A percentile compares a stretch with the other conserved stretches of the same genome.
Conservation (phyloP, 1,140 invertebrate species). For the Sinonovacula constricta region DNA sequence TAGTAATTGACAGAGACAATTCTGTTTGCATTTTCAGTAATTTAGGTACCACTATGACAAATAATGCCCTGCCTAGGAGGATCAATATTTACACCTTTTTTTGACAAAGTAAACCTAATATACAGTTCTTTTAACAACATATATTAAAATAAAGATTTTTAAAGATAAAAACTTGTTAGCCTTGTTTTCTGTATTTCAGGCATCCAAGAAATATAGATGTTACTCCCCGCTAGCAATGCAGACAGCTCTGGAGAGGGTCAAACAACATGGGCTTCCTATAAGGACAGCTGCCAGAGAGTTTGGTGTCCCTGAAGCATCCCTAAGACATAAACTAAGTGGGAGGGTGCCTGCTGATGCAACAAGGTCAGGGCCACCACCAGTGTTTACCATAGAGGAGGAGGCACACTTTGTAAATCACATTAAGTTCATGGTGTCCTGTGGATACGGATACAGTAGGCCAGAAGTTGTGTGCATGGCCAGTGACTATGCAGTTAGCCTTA, state of each 20-base stretch:
- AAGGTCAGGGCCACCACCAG: not conserved
- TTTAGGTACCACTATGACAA: too few species aligned
- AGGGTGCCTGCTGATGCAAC: slow-evolving; percentile 12
- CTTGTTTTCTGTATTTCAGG: too few species aligned
- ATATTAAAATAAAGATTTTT: too few species aligned
- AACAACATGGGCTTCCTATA: slow-evolving; percentile 1
- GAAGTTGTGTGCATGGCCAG: slow-evolving; percentile 19
- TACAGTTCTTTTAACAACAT: too few species aligned
- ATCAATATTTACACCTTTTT: too few species aligned
- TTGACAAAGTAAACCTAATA: too few species aligned
- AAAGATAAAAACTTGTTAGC: too few species aligned
- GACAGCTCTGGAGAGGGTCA: not conserved
- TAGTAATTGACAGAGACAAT: too few species aligned
- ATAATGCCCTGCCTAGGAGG: too few species aligned
- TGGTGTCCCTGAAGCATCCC: slow-evolving; percentile 22
- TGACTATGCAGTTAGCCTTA: slow-evolving; percentile 6
- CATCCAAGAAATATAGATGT: slow-evolving; percentile 9
- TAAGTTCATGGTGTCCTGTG: too few species aligned
- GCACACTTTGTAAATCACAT: slow-evolving; percentile 3
- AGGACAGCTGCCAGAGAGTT: slow-evolving; percentile 11
- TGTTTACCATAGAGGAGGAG: slow-evolving; percentile 17
- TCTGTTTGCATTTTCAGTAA: too few species aligned
- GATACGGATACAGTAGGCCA: slow-evolving; percentile 14
- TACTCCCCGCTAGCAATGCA: slow-evolving; percentile 15
- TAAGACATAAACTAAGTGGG: slow-evolving; percentile 29